Evolutionary conservation across 2,888 invertebrate genomes (phyloP).

Genomic region (Lasius fuliginosus): DNA sequence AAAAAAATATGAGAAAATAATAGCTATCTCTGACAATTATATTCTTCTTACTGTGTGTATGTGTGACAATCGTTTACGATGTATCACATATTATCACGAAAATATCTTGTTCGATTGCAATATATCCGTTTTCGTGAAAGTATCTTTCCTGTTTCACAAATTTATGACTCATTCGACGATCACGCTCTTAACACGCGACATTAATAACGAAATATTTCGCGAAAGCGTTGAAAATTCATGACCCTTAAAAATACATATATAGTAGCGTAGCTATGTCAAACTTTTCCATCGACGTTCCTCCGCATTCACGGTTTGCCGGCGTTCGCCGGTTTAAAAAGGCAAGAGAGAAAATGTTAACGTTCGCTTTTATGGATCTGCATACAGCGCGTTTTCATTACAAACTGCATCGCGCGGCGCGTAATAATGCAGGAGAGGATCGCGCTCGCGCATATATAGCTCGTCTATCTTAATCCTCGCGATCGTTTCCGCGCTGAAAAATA

Average conservation of each 20-base stretch:
- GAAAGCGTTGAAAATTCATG: conserved; percentile 24
- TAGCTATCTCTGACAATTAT: not conserved
- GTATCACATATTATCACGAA: not conserved
- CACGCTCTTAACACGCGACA: not conserved
- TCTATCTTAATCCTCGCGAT: conserved; percentile 56
- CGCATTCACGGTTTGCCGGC: conserved; percentile 29
- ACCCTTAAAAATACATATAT: conserved; percentile 26
- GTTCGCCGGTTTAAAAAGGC: conserved; percentile 45
- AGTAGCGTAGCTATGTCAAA: conserved; percentile 27
- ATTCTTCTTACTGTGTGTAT: not conserved
- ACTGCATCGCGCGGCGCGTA: conserved; percentile 52
- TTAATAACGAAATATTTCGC: conserved; percentile 26
- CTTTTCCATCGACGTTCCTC: conserved; percentile 31
- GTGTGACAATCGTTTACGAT: not conserved
- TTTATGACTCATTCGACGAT: conserved; percentile 1
- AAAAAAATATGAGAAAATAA: not conserved
- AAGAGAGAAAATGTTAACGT: conserved; percentile 49
- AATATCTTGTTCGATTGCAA: not conserved
- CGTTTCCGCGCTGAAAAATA: conserved; percentile 55
- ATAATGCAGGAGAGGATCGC: conserved; percentile 53
- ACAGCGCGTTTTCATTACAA: conserved; percentile 55
- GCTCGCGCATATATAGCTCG: conserved; percentile 47
- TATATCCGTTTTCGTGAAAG: not conserved
- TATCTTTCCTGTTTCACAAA: not conserved
- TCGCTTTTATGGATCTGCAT: conserved; percentile 55